phyloP scores from a whole-genome alignment of 2,797 vertebrate species.

The Emydoidea blandingii region DNA sequence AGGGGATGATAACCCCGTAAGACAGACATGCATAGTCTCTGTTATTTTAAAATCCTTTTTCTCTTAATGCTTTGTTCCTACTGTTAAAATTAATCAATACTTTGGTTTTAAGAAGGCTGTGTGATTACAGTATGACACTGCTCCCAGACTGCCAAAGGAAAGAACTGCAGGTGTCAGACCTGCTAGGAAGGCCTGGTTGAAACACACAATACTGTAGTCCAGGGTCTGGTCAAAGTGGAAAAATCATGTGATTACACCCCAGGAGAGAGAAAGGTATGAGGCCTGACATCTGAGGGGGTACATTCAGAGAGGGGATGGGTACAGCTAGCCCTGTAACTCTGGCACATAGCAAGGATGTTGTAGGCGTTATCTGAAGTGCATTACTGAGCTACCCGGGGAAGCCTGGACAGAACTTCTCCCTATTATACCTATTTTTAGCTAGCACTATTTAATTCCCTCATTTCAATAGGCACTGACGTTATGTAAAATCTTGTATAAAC shows the following conservation, averaged over 20 bases:
- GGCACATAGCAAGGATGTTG: not conserved
- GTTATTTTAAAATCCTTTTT: not conserved
- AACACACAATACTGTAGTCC: slow-evolving; percentile 4
- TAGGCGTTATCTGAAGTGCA: not conserved
- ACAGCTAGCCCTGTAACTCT: not conserved
- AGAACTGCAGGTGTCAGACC: not conserved
- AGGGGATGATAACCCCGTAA: not conserved
- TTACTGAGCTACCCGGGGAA: not conserved
- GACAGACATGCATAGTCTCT: not conserved
- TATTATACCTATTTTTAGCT: not conserved
- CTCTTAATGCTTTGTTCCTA: not conserved
- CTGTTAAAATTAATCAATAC: not conserved
- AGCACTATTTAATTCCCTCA: not conserved
- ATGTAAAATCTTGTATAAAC: not conserved
- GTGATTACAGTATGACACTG: not conserved
- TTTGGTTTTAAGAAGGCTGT: not conserved
- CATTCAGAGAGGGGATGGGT: not conserved
- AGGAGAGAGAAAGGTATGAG: not conserved
- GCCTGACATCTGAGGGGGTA: fast-evolving
- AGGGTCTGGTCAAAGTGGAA: not conserved
- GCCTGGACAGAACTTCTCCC: not conserved
- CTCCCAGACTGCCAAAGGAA: not conserved
- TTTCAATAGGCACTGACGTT: not conserved
- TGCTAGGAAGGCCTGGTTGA: not conserved
- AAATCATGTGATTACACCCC: fast-evolving